phyloP scores from a whole-genome alignment of 2,797 vertebrate genomes.

The Enteromius unitaeniatus region DNA sequence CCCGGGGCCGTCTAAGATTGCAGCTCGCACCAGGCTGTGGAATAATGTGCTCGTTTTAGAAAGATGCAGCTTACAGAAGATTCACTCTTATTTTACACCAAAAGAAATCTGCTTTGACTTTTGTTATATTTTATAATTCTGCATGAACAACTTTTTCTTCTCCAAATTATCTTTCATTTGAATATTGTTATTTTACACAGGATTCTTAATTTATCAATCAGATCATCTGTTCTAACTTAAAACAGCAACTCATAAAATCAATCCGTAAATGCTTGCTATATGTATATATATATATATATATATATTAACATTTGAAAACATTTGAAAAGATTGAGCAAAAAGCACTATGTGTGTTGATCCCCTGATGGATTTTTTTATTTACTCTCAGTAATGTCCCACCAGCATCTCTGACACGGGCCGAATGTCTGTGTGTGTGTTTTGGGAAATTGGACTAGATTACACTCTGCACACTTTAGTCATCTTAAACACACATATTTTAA shows the following conservation, averaged over 20 bases:
- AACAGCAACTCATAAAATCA: slow-evolving; percentile 36
- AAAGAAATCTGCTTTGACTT: background rate
- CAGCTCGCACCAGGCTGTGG: background rate
- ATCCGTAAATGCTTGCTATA: slow-evolving; percentile 21
- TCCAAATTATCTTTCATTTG: background rate
- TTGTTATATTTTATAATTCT: background rate
- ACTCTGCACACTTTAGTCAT: slow-evolving; percentile 56
- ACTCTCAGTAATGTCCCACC: slow-evolving; percentile 45
- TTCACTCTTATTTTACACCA: background rate
- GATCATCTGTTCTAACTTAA: slow-evolving; percentile 40
- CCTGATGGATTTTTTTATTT: slow-evolving; percentile 44
- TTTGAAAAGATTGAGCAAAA: slow-evolving; percentile 46
- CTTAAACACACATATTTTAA: slow-evolving; percentile 56
- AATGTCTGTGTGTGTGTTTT: slow-evolving; percentile 43
- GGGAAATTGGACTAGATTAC: slow-evolving; percentile 43
- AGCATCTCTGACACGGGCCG: slow-evolving; percentile 35
- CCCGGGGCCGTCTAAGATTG: background rate
- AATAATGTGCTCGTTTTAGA: background rate
- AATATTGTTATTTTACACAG: background rate
- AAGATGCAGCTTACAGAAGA: background rate
- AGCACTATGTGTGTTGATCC: slow-evolving; percentile 38
- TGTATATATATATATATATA: no score
- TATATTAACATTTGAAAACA: background rate
- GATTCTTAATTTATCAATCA: background rate
- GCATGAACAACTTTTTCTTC: background rate